These are phyloP conservation scores for Lydus trimaculatus DNA, from an alignment of 2,888 invertebrate species.

Conservation along the genomic window DNA sequence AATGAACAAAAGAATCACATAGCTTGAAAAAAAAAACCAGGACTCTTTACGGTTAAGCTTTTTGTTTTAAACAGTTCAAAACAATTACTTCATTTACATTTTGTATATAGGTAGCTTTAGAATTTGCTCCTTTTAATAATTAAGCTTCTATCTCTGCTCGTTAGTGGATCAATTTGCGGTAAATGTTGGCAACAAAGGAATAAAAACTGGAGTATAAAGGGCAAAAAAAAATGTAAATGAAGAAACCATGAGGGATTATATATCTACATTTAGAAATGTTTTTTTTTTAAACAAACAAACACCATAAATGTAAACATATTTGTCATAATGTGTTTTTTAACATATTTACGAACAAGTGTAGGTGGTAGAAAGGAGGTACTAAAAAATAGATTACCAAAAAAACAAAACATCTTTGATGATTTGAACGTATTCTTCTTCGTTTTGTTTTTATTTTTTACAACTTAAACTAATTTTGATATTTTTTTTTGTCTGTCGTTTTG, in stretches of 20 bases:
- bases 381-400: neutral
- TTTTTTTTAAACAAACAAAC: neutral
- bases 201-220: neutral
- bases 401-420: neutral
- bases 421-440: neutral
- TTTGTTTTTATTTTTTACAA: neutral
- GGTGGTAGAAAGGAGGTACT: neutral
- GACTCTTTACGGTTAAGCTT: neutral
- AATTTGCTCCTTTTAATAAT: neutral
- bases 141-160: neutral
- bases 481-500: neutral
- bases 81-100: neutral
- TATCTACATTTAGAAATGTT: neutral
- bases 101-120: neutral
- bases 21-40: neutral
- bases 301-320: neutral
- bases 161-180: constrained; percentile 1
- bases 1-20: neutral
- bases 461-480: neutral
- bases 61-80: neutral
- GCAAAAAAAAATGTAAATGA: neutral
- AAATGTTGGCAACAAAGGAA: neutral
- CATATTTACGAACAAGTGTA: neutral
- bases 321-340: constrained; percentile 1
- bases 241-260: neutral